These are phyloP conservation scores for human DNA, from an alignment of 2,113 vertebrate species.

Conservation along the genomic window DNA sequence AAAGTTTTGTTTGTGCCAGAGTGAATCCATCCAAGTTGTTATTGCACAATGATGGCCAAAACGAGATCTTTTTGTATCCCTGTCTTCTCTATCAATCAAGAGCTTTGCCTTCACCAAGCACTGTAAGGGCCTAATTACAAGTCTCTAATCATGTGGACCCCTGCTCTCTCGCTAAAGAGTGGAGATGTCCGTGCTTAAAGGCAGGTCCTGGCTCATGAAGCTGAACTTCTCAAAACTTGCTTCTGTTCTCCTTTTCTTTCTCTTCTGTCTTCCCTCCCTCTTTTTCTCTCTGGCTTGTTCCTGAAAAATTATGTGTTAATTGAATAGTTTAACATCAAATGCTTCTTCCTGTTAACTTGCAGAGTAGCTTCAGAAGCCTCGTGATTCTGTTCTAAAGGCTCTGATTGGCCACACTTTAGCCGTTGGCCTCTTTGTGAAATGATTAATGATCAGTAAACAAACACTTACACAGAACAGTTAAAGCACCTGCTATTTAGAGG, in stretches of 20 bases:
- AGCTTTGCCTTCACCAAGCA: background rate
- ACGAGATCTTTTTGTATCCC: background rate
- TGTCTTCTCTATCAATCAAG: background rate
- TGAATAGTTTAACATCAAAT: background rate
- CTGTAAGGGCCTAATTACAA: background rate
- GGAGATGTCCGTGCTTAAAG: background rate
- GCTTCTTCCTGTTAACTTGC: background rate
- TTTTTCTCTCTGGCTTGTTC: background rate
- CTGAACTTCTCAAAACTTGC: background rate
- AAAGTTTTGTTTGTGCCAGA: background rate
- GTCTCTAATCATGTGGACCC: background rate
- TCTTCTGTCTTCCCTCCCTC: background rate
- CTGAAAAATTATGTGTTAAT: background rate
- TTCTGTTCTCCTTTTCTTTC: background rate
- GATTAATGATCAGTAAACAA: slow-evolving; percentile 60
- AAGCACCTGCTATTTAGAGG: slow-evolving; percentile 19
- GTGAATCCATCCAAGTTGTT: background rate
- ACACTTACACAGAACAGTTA: slow-evolving; percentile 28
- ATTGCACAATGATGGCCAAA: background rate
- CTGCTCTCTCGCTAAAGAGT: background rate
- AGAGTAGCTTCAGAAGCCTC: background rate
- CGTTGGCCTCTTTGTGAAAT: slow-evolving; percentile 56
- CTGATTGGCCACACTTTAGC: background rate
- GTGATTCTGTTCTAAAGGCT: background rate
- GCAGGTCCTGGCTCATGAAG: background rate